A percentile compares a stretch with the other conserved stretches of the same genome.
These are phyloP conservation scores for Drosophila kanapiae DNA, from an alignment of 1,140 invertebrate species.

Conservation along the genomic window DNA sequence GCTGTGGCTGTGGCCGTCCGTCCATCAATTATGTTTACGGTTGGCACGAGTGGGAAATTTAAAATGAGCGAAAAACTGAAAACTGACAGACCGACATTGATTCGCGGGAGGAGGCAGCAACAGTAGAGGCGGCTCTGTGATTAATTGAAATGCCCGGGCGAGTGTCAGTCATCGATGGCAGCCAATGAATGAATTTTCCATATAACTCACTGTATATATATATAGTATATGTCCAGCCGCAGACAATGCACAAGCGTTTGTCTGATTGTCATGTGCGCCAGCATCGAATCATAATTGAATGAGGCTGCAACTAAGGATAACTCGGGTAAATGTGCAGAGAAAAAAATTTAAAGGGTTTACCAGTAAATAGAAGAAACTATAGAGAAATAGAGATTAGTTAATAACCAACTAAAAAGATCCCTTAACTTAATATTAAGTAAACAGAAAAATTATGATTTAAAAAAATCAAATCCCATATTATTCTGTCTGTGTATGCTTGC, in stretches of 20 bases:
- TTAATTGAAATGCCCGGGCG: slow-evolving; percentile 64
- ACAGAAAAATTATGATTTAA: not conserved
- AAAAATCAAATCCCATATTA: accelerated
- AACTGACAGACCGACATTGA: slow-evolving; percentile 45
- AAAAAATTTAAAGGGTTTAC: not conserved
- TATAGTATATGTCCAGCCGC: slow-evolving; percentile 1
- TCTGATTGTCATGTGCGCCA: slow-evolving; percentile 27
- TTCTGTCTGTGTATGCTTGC: not conserved
- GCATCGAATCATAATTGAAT: slow-evolving; percentile 75
- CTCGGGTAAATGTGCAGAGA: not conserved
- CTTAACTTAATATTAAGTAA: too few relatives aligned
- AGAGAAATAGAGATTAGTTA: not conserved
- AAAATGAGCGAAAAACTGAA: slow-evolving; percentile 26
- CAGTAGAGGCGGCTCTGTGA: slow-evolving; percentile 24
- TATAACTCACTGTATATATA: slow-evolving; percentile 12
- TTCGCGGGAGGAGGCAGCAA: slow-evolving; percentile 9
- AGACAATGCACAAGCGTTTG: slow-evolving; percentile 30
- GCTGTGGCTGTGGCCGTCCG: not conserved
- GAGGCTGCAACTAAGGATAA: slow-evolving; percentile 5
- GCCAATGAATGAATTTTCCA: slow-evolving; percentile 65
- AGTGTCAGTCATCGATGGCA: slow-evolving; percentile 63
- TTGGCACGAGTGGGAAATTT: slow-evolving; percentile 56
- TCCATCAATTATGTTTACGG: slow-evolving; percentile 63
- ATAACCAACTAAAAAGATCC: not conserved
- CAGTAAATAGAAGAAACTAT: too few relatives aligned